phyloP scores from a whole-genome alignment of 2,888 invertebrate genomes.

The Urechis unicinctus region DNA sequence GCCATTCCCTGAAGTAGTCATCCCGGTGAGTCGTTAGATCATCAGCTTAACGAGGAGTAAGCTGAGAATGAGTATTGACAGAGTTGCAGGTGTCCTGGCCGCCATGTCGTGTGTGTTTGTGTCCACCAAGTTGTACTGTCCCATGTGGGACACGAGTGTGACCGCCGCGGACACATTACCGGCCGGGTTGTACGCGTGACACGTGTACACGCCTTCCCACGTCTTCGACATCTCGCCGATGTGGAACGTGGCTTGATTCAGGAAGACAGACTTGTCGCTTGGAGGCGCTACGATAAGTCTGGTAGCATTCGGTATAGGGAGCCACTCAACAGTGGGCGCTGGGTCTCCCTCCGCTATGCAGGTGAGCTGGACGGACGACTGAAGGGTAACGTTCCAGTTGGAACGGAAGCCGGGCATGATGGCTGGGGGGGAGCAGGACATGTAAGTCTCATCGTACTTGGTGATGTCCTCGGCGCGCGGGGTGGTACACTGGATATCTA shows the following conservation, averaged over 20 bases:
- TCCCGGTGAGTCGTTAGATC: too few species aligned
- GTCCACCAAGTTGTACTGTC: neutral
- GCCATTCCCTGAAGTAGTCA: too few species aligned
- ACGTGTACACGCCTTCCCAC: slow-evolving; percentile 11
- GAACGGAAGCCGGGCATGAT: slow-evolving; percentile 4
- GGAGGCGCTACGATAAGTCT: slow-evolving; percentile 1
- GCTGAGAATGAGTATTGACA: too few species aligned
- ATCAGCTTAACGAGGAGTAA: too few species aligned
- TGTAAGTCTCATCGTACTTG: slow-evolving; percentile 5
- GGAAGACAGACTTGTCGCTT: slow-evolving; percentile 1
- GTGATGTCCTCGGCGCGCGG: slow-evolving; percentile 6
- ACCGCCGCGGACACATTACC: slow-evolving; percentile 10
- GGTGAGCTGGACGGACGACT: slow-evolving; percentile 1
- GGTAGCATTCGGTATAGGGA: slow-evolving; percentile 6
- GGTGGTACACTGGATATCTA: slow-evolving; percentile 5
- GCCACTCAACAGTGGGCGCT: slow-evolving; percentile 14
- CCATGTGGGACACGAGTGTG: slow-evolving; percentile 7
- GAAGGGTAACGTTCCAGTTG: slow-evolving; percentile 3
- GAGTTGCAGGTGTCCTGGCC: too few species aligned
- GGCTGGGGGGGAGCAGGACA: slow-evolving; percentile 10
- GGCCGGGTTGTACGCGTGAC: slow-evolving; percentile 12
- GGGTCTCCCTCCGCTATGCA: slow-evolving; percentile 16
- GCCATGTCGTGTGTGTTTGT: too few species aligned
- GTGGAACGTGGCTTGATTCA: slow-evolving; percentile 3
- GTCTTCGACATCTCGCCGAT: neutral